phyloP scores from a whole-genome alignment of 1,140 invertebrate genomes.

The Platyscapa corneri region DNA sequence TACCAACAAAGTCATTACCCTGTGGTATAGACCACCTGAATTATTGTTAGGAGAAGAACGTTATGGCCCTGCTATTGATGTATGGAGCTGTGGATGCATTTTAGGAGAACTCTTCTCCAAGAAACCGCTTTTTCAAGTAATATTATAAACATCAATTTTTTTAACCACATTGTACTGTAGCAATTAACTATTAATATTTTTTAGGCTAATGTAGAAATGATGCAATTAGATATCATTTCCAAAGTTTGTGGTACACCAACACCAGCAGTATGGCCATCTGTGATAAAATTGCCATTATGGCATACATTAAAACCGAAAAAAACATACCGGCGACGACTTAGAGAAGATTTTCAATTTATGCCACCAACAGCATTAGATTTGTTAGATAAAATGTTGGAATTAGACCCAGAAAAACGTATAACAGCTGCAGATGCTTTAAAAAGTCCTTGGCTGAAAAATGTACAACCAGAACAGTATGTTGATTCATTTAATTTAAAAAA shows the following conservation, averaged over 20 bases:
- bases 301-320: constrained; percentile 95
- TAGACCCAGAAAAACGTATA: constrained; percentile 95
- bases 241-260: constrained; percentile 95
- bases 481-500: constrained; percentile 30
- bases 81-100: constrained; percentile 99
- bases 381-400: constrained; percentile 96
- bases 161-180: neutral
- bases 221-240: constrained; percentile 96
- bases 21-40: constrained; percentile 99
- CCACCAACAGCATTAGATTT: constrained; percentile 92
- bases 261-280: constrained; percentile 98
- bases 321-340: constrained; percentile 87
- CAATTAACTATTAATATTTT: constrained; percentile 47
- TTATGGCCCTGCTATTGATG: constrained; percentile 98
- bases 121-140: constrained; percentile 94
- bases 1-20: constrained; percentile 98
- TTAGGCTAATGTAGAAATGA: constrained; percentile 93
- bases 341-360: constrained; percentile 96
- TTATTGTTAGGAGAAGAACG: constrained; percentile 97
- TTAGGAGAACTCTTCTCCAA: constrained; percentile 97
- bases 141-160: constrained; percentile 35
- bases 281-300: constrained; percentile 95
- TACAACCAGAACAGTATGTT: constrained; percentile 92
- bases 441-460: constrained; percentile 94
- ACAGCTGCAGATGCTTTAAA: constrained; percentile 96